Percentiles rank a stretch among this genome's conserved stretches.
Conservation (phyloP, 2,113 vertebrate genomes). For the Ibidorhyncha struthersii region DNA sequence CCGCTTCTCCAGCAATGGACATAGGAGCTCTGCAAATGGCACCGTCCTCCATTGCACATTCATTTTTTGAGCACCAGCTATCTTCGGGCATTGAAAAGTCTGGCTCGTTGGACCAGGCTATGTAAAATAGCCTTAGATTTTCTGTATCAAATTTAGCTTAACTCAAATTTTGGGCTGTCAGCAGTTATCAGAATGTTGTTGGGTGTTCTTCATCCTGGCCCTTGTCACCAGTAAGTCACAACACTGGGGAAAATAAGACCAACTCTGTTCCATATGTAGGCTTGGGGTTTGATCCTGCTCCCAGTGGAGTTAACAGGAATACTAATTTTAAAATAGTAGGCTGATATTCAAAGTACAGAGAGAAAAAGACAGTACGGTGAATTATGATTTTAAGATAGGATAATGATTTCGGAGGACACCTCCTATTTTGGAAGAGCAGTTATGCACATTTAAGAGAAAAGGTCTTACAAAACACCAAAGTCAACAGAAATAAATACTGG, state of each 20-base stretch:
- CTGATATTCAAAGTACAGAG: neutral
- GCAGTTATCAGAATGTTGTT: neutral
- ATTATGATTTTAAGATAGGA: neutral
- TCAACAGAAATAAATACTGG: neutral
- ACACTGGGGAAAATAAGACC: neutral
- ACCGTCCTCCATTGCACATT: neutral
- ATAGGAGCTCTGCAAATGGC: neutral
- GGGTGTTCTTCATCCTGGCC: neutral
- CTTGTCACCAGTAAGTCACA: neutral
- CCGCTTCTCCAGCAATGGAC: neutral
- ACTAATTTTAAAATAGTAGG: neutral
- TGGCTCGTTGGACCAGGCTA: neutral
- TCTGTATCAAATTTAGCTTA: neutral
- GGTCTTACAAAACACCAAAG: neutral
- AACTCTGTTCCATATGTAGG: fast-evolving
- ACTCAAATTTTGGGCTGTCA: neutral
- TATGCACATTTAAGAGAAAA: neutral
- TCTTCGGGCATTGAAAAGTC: neutral
- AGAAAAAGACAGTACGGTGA: neutral
- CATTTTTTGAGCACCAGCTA: neutral
- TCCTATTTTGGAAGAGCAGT: neutral
- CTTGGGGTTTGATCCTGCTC: neutral
- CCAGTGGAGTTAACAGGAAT: neutral
- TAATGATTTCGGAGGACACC: neutral
- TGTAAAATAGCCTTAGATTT: neutral